A percentile compares a stretch with the other conserved stretches of the same genome.
phyloP scores from a whole-genome alignment of 2,888 invertebrate genomes.

The Prenolepis imparis region DNA sequence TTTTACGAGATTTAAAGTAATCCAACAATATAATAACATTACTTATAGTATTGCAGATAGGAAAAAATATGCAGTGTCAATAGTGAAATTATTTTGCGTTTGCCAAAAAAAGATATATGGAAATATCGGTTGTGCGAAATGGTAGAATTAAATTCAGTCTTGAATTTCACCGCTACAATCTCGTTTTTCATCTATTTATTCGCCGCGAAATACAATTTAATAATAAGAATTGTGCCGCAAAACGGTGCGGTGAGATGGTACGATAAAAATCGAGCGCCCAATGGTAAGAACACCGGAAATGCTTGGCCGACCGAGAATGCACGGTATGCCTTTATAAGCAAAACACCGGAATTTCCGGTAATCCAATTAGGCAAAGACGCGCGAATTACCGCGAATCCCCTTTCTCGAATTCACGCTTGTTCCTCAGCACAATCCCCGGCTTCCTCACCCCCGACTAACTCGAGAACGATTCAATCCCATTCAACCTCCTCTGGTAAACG shows the following conservation, averaged over 20 bases:
- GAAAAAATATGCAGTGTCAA: slow-evolving; percentile 5
- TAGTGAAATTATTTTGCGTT: slow-evolving; percentile 24
- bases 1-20: not conserved
- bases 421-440: slow-evolving; percentile 45
- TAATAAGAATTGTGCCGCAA: slow-evolving; percentile 47
- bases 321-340: slow-evolving; percentile 71
- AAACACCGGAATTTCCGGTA: slow-evolving; percentile 75
- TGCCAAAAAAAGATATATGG: slow-evolving; percentile 8
- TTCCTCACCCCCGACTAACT: slow-evolving; percentile 21
- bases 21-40: slow-evolving; percentile 10
- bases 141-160: slow-evolving; percentile 36
- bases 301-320: slow-evolving; percentile 59
- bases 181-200: slow-evolving; percentile 4
- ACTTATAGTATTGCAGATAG: not conserved
- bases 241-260: slow-evolving; percentile 4
- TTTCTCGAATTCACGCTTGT: slow-evolving; percentile 63
- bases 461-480: slow-evolving; percentile 48
- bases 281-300: slow-evolving; percentile 36
- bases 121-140: slow-evolving; percentile 24
- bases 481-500: slow-evolving; percentile 24
- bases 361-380: slow-evolving; percentile 77
- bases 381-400: slow-evolving; percentile 73
- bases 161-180: not conserved
- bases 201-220: slow-evolving; percentile 31
- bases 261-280: slow-evolving; percentile 33